Base-by-base conservation (phyloP, 2,888 invertebrate species). In the Polymixis lichenea region DNA sequence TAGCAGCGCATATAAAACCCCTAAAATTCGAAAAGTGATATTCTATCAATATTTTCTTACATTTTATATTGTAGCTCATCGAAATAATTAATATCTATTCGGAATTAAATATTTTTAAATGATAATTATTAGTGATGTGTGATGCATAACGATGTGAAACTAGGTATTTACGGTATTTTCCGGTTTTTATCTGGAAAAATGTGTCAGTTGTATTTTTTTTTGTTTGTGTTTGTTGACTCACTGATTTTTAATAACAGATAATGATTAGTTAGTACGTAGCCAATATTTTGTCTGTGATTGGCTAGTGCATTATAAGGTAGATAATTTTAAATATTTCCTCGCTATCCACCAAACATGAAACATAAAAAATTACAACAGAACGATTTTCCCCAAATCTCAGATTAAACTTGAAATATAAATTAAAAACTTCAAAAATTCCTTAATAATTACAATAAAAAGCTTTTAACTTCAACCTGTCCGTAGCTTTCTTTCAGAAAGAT, bases 401-500 rank as follows among this genome's bases (percentile, higher is more conserved):
- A 76, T 77, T 25, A 71, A 83, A 86, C 56, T 72, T 65, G 67
- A 74, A 78, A 62, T 75, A 70, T 51, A 80, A 71, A 80, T 75
- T 49, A 56, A 75, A 75, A 72, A 46, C 46, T 81, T 87, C 43
- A 81, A 75, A 80, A 79, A 58, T 43, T 58, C 64, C 75, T 78
- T 87, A 84, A 75, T 74, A 81, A 78, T 75, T 80, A 83, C 56
- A 77, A 74, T 81, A 75, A 66, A 78, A 84, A 80, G 85, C 85
- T 53, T 75, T 75, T 70, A 46, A 62, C 71, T 76, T 67, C 56
- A 82, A 84, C 78, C 80, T 84, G 88, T 77, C 49, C 75, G 75
- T 53, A 70, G 72, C 81, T 89, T 83, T 86, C 88, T 88, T 89
- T 78, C 62, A 89, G 88, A 89, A 88, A 87, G 87, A 72, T 82